A percentile compares a stretch with the other conserved stretches of the same genome.
Evolutionary conservation across 30 jellyfish, hydroid and myxozoan species (phyloP).

Genomic region (Sanderia malayensis): DNA sequence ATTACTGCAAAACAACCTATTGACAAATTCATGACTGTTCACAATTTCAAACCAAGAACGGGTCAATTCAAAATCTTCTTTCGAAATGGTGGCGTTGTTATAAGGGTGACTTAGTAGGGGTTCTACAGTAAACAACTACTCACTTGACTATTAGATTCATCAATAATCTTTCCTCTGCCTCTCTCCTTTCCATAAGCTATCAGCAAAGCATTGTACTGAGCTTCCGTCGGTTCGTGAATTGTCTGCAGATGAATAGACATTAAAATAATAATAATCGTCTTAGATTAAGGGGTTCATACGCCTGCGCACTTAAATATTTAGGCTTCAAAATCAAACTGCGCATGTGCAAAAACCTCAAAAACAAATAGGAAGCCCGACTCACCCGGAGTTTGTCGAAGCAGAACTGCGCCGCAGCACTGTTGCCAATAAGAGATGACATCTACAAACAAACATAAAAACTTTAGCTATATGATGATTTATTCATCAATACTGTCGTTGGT

Average conservation of each 20-base stretch:
- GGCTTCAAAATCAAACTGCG: neutral
- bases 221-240: slow-evolving; percentile 58
- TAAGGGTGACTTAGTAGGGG: too few relatives aligned
- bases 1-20: neutral
- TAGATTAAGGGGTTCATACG: neutral
- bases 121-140: too few relatives aligned
- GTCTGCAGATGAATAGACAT: slow-evolving; percentile 3
- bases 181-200: slow-evolving; percentile 52
- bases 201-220: slow-evolving; percentile 48
- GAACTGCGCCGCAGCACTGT: slow-evolving; percentile 94
- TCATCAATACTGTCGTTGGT: too few relatives aligned
- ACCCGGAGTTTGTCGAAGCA: slow-evolving; percentile 81
- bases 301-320: too few relatives aligned
- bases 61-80: neutral
- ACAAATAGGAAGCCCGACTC: neutral
- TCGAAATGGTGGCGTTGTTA: neutral
- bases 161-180: slow-evolving; percentile 45
- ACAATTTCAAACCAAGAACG: neutral
- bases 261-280: neutral
- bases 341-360: neutral
- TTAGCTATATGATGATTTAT: too few relatives aligned
- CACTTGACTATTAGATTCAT: slow-evolving; percentile 43
- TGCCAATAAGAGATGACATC: slow-evolving; percentile 91
- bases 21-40: neutral
- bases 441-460: too few relatives aligned